A percentile compares a stretch with the other conserved stretches of the same genome.
These are phyloP conservation scores for Hypercompe scribonia DNA, from an alignment of 2,888 invertebrate genomes.

Conservation along the genomic window DNA sequence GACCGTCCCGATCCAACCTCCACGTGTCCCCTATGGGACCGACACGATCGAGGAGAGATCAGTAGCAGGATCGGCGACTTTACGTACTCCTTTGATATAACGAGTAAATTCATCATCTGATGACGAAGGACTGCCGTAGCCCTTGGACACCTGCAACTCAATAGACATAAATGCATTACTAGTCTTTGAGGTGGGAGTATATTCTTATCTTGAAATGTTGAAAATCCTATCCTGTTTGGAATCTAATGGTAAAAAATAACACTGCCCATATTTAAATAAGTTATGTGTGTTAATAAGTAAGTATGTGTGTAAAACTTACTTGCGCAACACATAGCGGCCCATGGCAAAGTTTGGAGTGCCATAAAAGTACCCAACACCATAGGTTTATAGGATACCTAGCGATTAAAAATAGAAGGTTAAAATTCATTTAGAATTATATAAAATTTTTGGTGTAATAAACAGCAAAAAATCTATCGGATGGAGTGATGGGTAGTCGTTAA, in stretches of 20 bases:
- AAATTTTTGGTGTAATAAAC: too few relatives aligned
- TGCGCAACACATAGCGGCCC: conserved; percentile 63
- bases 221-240: too few relatives aligned
- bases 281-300: too few relatives aligned
- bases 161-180: too few relatives aligned
- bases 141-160: not conserved
- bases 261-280: too few relatives aligned
- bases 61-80: too few relatives aligned
- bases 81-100: not conserved
- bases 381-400: conserved; percentile 66
- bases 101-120: not conserved
- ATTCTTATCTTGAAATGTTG: too few relatives aligned
- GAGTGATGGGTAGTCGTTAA: not conserved
- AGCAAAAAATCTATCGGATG: not conserved
- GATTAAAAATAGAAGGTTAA: conserved; percentile 10
- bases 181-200: not conserved
- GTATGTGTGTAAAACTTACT: conserved; percentile 61
- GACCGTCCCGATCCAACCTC: too few relatives aligned
- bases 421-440: not conserved
- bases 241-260: too few relatives aligned
- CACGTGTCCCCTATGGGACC: too few relatives aligned
- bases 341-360: conserved; percentile 57
- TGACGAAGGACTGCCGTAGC: not conserved
- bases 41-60: too few relatives aligned
- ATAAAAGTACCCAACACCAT: conserved; percentile 51